phyloP scores from a whole-genome alignment of 2,888 invertebrate genomes.

The Hylaea fasciaria region DNA sequence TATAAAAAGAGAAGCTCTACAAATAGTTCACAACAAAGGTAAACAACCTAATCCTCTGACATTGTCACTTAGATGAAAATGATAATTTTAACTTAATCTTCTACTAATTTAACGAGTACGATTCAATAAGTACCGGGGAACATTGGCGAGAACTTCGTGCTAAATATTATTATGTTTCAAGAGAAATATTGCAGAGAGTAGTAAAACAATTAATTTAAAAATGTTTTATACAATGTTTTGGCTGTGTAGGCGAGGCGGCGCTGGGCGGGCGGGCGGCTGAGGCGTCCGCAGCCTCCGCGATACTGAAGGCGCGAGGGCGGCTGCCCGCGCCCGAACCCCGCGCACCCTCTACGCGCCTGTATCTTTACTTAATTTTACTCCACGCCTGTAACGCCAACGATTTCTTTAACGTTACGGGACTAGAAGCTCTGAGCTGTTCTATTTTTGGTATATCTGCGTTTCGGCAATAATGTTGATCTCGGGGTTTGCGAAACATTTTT shows the following conservation, averaged over 20 bases:
- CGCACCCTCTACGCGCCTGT: conserved; percentile 62
- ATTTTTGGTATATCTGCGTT: conserved; percentile 46
- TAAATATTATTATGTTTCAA: conserved; percentile 1
- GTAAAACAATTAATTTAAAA: conserved; percentile 29
- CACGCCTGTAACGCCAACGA: conserved; percentile 69
- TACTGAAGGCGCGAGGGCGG: conserved; percentile 70
- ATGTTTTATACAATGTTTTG: conserved; percentile 63
- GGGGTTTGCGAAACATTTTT: conserved; percentile 34
- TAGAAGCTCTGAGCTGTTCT: conserved; percentile 48
- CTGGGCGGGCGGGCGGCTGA: conserved; percentile 76
- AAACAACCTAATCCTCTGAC: conserved; percentile 53
- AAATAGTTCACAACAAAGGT: conserved; percentile 51
- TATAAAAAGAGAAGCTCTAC: conserved; percentile 5
- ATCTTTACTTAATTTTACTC: conserved; percentile 77
- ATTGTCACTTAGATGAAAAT: conserved; percentile 52
- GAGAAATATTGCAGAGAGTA: conserved; percentile 6
- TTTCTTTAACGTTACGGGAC: conserved; percentile 65
- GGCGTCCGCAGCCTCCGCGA: conserved; percentile 81
- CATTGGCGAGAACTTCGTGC: neutral
- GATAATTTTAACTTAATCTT: conserved; percentile 42
- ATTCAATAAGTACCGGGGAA: neutral
- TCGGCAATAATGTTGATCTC: conserved; percentile 40
- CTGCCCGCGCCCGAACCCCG: conserved; percentile 48
- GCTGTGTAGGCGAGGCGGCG: conserved; percentile 52
- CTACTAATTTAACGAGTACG: conserved; percentile 6